phyloP scores from a whole-genome alignment of 2,888 invertebrate species.

The Nineta flava region DNA sequence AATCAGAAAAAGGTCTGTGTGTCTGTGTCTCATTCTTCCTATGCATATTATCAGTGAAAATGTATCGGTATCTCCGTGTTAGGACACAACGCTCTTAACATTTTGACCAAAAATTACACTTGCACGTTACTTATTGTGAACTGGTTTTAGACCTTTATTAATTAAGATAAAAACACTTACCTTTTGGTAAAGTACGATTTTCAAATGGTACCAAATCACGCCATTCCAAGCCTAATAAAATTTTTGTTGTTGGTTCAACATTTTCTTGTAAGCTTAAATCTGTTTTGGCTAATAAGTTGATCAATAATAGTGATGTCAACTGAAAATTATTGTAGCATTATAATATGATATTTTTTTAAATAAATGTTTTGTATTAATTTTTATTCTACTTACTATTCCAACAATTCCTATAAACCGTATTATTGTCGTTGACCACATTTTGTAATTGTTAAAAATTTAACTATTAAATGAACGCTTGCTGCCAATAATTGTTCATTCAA shows the following conservation, averaged over 20 bases:
- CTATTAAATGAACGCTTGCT: too few species aligned
- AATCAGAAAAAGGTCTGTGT: too few species aligned
- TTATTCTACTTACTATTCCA: constrained; percentile 1
- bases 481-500: too few species aligned
- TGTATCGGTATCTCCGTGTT: too few species aligned
- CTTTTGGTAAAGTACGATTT: constrained; percentile 1
- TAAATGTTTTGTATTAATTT: not conserved
- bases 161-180: too few species aligned
- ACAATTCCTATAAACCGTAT: not conserved
- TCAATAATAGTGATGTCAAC: not conserved
- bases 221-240: constrained; percentile 2
- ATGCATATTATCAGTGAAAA: too few species aligned
- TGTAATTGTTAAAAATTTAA: not conserved
- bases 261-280: not conserved
- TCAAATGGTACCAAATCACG: constrained; percentile 4
- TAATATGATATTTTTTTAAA: not conserved
- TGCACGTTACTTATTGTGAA: too few species aligned
- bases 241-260: not conserved
- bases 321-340: not conserved
- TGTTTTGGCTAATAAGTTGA: not conserved
- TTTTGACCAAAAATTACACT: too few species aligned
- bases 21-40: too few species aligned
- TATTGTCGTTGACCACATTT: not conserved
- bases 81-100: too few species aligned
- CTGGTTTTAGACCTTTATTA: too few species aligned